Evolutionary conservation across 1,140 invertebrate species (phyloP).

Genomic region (Antheraea mylitta): DNA sequence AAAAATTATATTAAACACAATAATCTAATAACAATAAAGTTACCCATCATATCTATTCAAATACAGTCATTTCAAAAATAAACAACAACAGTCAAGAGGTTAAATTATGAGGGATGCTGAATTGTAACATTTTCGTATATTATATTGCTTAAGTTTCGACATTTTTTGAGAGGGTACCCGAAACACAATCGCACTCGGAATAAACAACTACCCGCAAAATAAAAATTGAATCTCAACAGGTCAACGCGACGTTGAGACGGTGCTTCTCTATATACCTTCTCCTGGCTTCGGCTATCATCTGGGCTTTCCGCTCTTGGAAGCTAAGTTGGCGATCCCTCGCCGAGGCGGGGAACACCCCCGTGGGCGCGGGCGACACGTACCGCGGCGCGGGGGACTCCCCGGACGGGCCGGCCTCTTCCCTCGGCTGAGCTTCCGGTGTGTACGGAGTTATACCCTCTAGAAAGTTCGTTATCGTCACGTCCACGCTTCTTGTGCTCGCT

Average conservation of each 20-base stretch:
- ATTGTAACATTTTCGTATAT: too few relatives aligned
- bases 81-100: too few relatives aligned
- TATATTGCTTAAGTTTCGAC: too few relatives aligned
- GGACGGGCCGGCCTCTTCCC: slow-evolving; percentile 28
- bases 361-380: slow-evolving; percentile 55
- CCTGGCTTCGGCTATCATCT: slow-evolving; percentile 88
- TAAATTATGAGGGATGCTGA: too few relatives aligned
- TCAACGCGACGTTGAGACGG: slow-evolving; percentile 72
- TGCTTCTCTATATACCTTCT: slow-evolving; percentile 90
- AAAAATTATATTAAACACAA: too few relatives aligned
- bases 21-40: too few relatives aligned
- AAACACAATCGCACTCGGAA: background rate
- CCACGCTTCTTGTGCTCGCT: slow-evolving; percentile 88
- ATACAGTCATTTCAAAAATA: too few relatives aligned
- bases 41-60: too few relatives aligned
- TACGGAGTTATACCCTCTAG: slow-evolving; percentile 86
- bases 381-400: slow-evolving; percentile 35
- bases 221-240: slow-evolving; percentile 30
- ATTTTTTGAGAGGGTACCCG: background rate
- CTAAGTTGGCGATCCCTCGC: slow-evolving; percentile 81
- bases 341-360: slow-evolving; percentile 81
- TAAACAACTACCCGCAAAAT: background rate
- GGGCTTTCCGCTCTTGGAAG: slow-evolving; percentile 88
- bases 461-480: slow-evolving; percentile 90
- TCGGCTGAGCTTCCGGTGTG: slow-evolving; percentile 77